Evolutionary conservation across 2,888 invertebrate species (phyloP).

Genomic region (Trichopoda pennipes): DNA sequence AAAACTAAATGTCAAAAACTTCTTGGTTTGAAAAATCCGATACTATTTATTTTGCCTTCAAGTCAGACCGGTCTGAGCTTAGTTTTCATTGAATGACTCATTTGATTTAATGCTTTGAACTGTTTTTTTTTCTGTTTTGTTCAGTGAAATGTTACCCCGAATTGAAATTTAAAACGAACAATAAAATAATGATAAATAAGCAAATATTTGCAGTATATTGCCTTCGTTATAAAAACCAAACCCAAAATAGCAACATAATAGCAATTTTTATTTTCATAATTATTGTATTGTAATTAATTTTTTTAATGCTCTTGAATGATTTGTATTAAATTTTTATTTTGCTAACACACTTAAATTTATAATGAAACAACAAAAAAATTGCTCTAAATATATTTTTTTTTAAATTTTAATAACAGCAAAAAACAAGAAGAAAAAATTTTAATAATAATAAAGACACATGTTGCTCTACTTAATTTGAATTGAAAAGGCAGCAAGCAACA

Average conservation of each 20-base stretch:
- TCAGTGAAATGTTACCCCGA: constrained; percentile 10
- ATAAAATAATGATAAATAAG: neutral
- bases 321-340: too few species aligned
- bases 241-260: neutral
- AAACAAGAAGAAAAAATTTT: neutral
- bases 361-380: neutral
- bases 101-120: neutral
- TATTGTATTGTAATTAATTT: neutral
- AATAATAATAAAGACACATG: constrained; percentile 17
- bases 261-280: neutral
- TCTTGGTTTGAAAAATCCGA: too few species aligned
- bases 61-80: too few species aligned
- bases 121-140: too few species aligned
- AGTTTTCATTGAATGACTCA: too few species aligned
- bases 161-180: constrained; percentile 16
- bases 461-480: constrained; percentile 12
- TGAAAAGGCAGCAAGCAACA: neutral
- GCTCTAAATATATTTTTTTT: constrained; percentile 16
- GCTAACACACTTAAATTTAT: neutral
- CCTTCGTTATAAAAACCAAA: neutral
- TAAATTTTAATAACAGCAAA: constrained; percentile 3
- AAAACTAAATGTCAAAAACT: too few species aligned
- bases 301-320: too few species aligned
- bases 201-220: neutral
- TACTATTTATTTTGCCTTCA: too few species aligned